Evolutionary conservation across 2,113 vertebrate species (phyloP), one percentile per base, ranked within the genome.

Genomic region (Platichthys stellatus): DNA sequence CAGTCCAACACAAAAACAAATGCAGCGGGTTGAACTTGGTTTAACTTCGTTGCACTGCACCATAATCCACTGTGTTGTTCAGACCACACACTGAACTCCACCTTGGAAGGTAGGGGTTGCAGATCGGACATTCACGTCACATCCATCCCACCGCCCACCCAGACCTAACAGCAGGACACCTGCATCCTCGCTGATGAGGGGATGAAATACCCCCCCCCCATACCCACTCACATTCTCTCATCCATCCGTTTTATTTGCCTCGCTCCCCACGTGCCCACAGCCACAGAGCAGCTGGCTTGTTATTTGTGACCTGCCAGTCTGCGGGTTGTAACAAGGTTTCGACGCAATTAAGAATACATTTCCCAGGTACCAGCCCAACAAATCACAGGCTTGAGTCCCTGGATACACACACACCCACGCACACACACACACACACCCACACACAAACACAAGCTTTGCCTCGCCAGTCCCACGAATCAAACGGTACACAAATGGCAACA

Each of bases 221-320:
- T 63, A 64, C 77, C 62, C 47, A 18, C 78, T 79, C 72, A 28
- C 86, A 80, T 87, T 82, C 79, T 74, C 76, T 81, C 85, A 84
- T 82, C 78, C 79, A 81, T 90, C 88, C 83, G 73, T 88, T 88
- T 89, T 84, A 78, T 81, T 76, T 71, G 84, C 83, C 62, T 78
- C 72, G 61, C 77, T 82, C 75, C 45, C 15, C 8, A 18, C 47
- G 79, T 40, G 74, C 80, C 81, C 72, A 79, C 77, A 86, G 83
- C 77, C 76, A 83, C 81, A 49, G 84, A 92, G 88, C 88, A 90
- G 87, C 85, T 89, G 88, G 84, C 81, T 73, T 79, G 90, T 92
- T 92, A 90, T 92, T 90, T 92, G 89, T 88, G 88, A 88, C 91
- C 89, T 89, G 87, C 88, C 91, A 89, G 84, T 92, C 87, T 86